Evolutionary conservation across 2,113 vertebrate species (phyloP), one percentile per base, ranked within the genome.

Genomic region (Ibidorhyncha struthersii): DNA sequence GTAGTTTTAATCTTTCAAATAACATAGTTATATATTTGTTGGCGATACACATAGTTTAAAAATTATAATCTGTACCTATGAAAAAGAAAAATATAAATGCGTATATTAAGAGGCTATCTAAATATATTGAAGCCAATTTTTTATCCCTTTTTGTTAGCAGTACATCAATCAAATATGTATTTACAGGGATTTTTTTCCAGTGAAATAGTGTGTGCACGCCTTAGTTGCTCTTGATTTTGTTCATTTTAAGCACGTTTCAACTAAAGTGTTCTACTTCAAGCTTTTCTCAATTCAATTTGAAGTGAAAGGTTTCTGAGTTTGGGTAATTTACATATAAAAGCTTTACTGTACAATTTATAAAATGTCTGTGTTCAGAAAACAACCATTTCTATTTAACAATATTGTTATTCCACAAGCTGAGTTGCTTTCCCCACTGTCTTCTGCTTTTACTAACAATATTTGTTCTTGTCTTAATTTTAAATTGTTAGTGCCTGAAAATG

Each of bases 261-360:
- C 93, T 92, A 36, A 97, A 97, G 86, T 93, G 63, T 94, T 98
- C 88, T 91, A 96, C 94, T 97, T 97, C 95, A 88, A 98, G 95
- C 94, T 95, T 85, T 96, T 98, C 97, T 98, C 98, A 95, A 97
- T 98, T 98, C 98, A 98, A 97, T 98, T 98, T 98, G 97, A 98
- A 98, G 94, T 93, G 96, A 97, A 97, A 98, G 95, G 97, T 97
- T 98, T 97, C 93, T 84, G 87, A 98, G 90, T 98, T 98, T 97
- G 94, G 93, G 95, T 98, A 97, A 98, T 98, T 98, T 98, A 97
- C 98, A 98, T 98, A 98, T 98, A 98, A 98, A 98, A 98, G 98
- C 96, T 49, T 98, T 98, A 97, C 94, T 97, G 93, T 97, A 97
- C 96, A 92, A 96, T 98, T 98, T 98, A 95, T 96, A 95, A 98